Percentiles rank a stretch among this genome's conserved stretches.
These are phyloP conservation scores for Nipponia nippon DNA, from an alignment of 2,113 vertebrate species.

Conservation along the genomic window DNA sequence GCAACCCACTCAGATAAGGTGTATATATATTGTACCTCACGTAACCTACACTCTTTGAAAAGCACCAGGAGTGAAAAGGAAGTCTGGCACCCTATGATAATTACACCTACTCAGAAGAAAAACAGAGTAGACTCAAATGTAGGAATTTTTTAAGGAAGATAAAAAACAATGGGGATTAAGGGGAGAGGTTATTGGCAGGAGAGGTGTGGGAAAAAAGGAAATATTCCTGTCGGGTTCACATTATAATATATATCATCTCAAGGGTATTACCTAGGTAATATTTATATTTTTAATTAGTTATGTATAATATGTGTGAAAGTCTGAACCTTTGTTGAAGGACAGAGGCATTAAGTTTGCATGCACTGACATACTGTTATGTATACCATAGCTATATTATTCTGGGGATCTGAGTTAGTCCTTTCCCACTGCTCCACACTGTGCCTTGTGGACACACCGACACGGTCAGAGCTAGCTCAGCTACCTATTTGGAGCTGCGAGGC, in stretches of 20 bases:
- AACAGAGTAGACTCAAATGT: neutral
- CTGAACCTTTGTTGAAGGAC: neutral
- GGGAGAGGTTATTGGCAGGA: neutral
- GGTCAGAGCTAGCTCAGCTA: neutral
- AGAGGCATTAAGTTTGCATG: neutral
- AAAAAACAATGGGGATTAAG: neutral
- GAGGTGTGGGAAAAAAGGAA: neutral
- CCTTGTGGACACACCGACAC: neutral
- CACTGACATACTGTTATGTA: neutral
- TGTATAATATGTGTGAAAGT: neutral
- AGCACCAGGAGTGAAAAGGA: neutral
- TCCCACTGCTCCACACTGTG: neutral
- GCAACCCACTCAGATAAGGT: neutral
- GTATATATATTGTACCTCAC: neutral
- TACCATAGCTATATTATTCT: neutral
- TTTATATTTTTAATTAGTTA: neutral
- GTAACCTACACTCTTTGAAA: neutral
- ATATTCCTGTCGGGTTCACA: neutral
- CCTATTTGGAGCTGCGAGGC: neutral
- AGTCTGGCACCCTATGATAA: neutral
- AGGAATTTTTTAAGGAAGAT: neutral
- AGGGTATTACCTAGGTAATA: neutral
- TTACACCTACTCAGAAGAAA: neutral
- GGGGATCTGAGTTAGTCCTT: neutral
- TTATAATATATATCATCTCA: neutral